Percentiles rank a stretch among this genome's conserved stretches.
These are phyloP conservation scores for Sapayoa aenigma DNA, from an alignment of 2,113 vertebrate genomes.

Conservation along the genomic window DNA sequence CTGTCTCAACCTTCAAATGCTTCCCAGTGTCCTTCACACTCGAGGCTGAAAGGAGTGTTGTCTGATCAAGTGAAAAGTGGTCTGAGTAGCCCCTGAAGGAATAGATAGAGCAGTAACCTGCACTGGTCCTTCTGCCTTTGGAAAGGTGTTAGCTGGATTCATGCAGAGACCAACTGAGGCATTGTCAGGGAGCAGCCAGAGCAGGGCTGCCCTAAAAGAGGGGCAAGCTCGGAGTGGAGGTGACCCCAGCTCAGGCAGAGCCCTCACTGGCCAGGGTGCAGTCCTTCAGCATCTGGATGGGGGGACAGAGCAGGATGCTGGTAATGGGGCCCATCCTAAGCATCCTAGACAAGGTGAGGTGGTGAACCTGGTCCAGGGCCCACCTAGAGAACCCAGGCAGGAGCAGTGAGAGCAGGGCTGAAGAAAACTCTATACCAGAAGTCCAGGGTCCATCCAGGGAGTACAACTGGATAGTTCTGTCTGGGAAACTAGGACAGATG, in stretches of 20 bases:
- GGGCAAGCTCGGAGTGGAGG: neutral
- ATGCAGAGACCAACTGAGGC: neutral
- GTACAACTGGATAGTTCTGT: neutral
- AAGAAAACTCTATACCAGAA: neutral
- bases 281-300: neutral
- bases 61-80: neutral
- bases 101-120: neutral
- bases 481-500: neutral
- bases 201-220: rapidly evolving
- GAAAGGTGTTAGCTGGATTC: neutral
- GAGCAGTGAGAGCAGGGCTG: rapidly evolving
- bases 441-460: neutral
- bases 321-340: neutral
- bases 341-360: neutral
- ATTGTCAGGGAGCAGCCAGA: neutral
- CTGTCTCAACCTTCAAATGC: neutral
- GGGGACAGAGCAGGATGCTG: neutral
- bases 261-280: neutral
- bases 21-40: rapidly evolving
- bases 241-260: neutral
- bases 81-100: neutral
- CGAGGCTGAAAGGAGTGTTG: neutral
- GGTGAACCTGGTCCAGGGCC: neutral
- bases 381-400: neutral
- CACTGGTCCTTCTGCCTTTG: neutral